phyloP scores from a whole-genome alignment of 2,113 vertebrate species.

The Garra rufa region DNA sequence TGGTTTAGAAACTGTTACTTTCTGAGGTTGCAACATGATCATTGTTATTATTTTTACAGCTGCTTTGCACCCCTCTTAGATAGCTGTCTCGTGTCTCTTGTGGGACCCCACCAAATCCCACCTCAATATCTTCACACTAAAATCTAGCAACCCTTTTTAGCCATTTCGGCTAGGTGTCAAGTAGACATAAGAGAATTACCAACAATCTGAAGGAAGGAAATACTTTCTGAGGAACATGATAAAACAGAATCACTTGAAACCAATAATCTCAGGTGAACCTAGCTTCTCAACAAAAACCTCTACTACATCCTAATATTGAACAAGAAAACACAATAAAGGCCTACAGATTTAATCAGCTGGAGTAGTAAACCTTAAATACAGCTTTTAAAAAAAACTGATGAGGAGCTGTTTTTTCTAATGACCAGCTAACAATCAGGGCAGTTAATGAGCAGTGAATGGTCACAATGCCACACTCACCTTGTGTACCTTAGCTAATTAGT shows the following conservation, averaged over 20 bases:
- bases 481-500: background rate
- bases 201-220: background rate
- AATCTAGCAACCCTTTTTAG: constrained; percentile 74
- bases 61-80: constrained; percentile 63
- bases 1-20: constrained; percentile 2
- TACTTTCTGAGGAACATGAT: background rate
- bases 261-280: background rate
- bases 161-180: constrained; percentile 66
- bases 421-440: constrained; percentile 8
- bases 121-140: constrained; percentile 75
- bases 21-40: constrained; percentile 22
- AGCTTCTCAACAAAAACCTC: background rate
- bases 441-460: constrained; percentile 25
- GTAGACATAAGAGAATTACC: constrained; percentile 60
- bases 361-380: background rate
- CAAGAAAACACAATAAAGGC: background rate
- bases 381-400: background rate
- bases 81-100: constrained; percentile 68
- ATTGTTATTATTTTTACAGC: constrained; percentile 60
- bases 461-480: background rate
- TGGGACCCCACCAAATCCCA: constrained; percentile 74
- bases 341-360: background rate
- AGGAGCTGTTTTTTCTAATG: constrained; percentile 7
- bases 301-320: background rate
- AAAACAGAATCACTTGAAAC: background rate